Evolutionary conservation across 2,888 invertebrate species (phyloP).

Genomic region (Didymodactylos carnosus): DNA sequence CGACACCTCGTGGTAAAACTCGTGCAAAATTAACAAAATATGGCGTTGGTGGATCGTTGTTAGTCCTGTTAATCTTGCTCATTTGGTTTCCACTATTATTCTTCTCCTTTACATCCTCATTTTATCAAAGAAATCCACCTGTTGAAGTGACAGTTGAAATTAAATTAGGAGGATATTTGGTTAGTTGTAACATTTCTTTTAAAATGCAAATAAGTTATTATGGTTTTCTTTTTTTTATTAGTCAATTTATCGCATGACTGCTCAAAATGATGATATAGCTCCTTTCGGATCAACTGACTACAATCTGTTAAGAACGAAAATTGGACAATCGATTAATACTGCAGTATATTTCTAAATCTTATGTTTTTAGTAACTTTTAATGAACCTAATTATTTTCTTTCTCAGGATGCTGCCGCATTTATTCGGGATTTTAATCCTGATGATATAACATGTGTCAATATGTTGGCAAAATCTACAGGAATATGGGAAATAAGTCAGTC

Average conservation of each 20-base stretch:
- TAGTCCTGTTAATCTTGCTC: slow-evolving; percentile 57
- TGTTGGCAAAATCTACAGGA: slow-evolving; percentile 65
- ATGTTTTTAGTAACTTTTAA: too few species aligned
- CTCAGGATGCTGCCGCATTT: slow-evolving; percentile 50
- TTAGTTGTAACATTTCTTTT: slow-evolving; percentile 7
- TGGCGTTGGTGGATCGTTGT: slow-evolving; percentile 64
- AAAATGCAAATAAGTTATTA: too few species aligned
- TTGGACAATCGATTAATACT: neutral
- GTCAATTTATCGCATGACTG: slow-evolving; percentile 71
- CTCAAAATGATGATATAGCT: slow-evolving; percentile 54
- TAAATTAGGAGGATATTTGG: slow-evolving; percentile 66
- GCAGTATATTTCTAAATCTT: neutral
- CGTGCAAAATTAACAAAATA: slow-evolving; percentile 65
- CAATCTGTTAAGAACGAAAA: neutral
- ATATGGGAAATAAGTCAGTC: slow-evolving; percentile 88
- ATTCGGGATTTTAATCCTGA: slow-evolving; percentile 59
- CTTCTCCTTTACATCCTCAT: slow-evolving; percentile 47
- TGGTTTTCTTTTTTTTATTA: slow-evolving; percentile 15
- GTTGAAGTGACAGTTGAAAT: slow-evolving; percentile 61
- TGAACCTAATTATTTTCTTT: neutral
- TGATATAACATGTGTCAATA: slow-evolving; percentile 59
- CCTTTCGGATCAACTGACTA: slow-evolving; percentile 8
- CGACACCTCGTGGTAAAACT: slow-evolving; percentile 67
- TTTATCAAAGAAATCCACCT: slow-evolving; percentile 58
- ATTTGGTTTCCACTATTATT: slow-evolving; percentile 93